Evolutionary conservation across 2,888 invertebrate genomes (phyloP).

Genomic region (Sphaerophoria rueppellii): DNA sequence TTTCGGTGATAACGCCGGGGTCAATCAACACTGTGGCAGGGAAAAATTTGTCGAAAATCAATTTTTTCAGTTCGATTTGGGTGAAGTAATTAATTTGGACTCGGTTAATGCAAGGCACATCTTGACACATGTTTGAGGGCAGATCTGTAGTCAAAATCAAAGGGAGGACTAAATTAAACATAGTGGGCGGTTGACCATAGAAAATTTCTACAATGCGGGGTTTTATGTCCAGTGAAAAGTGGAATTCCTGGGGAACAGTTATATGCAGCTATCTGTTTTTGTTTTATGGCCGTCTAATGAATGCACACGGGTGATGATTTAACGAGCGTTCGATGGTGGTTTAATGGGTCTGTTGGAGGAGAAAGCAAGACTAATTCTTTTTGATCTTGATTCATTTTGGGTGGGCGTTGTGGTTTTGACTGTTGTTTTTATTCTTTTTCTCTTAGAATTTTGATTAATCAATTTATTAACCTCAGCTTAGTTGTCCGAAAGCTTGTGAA

Average conservation of each 20-base stretch:
- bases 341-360: neutral
- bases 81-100: slow-evolving; percentile 62
- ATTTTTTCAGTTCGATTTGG: slow-evolving; percentile 51
- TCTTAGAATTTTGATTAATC: no score
- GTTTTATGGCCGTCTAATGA: slow-evolving; percentile 62
- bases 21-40: slow-evolving; percentile 29
- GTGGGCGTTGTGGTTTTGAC: slow-evolving; percentile 36
- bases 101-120: slow-evolving; percentile 62
- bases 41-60: neutral
- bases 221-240: slow-evolving; percentile 30
- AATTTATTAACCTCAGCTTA: no score
- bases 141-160: slow-evolving; percentile 9
- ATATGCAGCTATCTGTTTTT: slow-evolving; percentile 5
- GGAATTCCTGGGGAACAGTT: slow-evolving; percentile 24
- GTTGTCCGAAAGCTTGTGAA: no score
- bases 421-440: no score
- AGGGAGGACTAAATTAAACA: slow-evolving; percentile 33
- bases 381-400: slow-evolving; percentile 20
- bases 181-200: slow-evolving; percentile 51
- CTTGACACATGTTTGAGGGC: slow-evolving; percentile 7
- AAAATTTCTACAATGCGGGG: slow-evolving; percentile 25
- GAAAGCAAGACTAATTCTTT: slow-evolving; percentile 38
- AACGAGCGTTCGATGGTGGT: slow-evolving; percentile 19
- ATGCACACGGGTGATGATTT: slow-evolving; percentile 46
- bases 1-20: slow-evolving; percentile 43